Evolutionary conservation across 2,888 invertebrate species (phyloP).

Genomic region (Yponomeuta plumbellus): DNA sequence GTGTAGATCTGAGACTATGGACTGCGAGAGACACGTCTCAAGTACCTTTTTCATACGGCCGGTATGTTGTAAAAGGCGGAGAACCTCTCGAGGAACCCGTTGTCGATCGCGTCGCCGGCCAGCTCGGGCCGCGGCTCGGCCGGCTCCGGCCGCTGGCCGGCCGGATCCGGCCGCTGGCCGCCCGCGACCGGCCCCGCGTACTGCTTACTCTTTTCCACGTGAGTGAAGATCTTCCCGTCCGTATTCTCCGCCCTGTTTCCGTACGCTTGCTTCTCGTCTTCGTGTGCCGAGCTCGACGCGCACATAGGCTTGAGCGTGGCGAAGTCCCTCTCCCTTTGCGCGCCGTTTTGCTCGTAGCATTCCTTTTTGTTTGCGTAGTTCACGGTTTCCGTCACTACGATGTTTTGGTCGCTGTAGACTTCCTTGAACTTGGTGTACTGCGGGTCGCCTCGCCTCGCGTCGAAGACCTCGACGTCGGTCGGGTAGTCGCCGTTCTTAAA

Average conservation of each 20-base stretch:
- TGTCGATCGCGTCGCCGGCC: slow-evolving; percentile 48
- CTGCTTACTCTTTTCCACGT: slow-evolving; percentile 48
- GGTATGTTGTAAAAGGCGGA: slow-evolving; percentile 62
- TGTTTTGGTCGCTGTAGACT: slow-evolving; percentile 28
- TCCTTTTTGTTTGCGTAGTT: slow-evolving; percentile 24
- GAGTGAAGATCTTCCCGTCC: slow-evolving; percentile 54
- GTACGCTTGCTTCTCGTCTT: slow-evolving; percentile 29
- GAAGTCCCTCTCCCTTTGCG: slow-evolving; percentile 38
- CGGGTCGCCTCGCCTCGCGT: slow-evolving; percentile 29
- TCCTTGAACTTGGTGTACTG: slow-evolving; percentile 47
- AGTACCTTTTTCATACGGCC: slow-evolving; percentile 36
- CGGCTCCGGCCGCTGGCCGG: too few species aligned
- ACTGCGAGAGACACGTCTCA: background rate
- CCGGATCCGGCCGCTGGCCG: too few species aligned
- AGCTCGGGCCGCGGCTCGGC: too few species aligned
- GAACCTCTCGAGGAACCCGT: slow-evolving; percentile 52
- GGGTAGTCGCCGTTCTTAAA: slow-evolving; percentile 38
- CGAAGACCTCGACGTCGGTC: slow-evolving; percentile 41
- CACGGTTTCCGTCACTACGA: background rate
- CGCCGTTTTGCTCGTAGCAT: slow-evolving; percentile 26
- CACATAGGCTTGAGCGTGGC: slow-evolving; percentile 39
- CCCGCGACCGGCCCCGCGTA: slow-evolving; percentile 34
- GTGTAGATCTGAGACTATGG: background rate
- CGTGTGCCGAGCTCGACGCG: slow-evolving; percentile 25
- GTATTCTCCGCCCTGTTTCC: slow-evolving; percentile 40